Evolutionary conservation across 2,797 vertebrate genomes (phyloP).

Genomic region (Podargus strigoides): DNA sequence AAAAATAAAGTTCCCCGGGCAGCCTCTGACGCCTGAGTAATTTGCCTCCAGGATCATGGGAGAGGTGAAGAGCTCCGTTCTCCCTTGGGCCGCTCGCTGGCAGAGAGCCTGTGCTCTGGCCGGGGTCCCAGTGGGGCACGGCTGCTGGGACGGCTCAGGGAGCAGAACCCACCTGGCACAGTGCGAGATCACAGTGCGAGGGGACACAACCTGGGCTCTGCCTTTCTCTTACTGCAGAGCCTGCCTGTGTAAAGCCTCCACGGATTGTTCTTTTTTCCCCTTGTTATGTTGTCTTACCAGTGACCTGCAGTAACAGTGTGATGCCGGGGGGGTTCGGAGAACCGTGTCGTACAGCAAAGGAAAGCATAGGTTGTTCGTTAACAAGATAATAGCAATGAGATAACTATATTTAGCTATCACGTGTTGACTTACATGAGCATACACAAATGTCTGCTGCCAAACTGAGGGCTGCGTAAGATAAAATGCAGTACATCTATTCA

Average conservation of each 20-base stretch:
- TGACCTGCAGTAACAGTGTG: neutral
- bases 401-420: neutral
- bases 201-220: neutral
- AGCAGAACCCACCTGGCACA: accelerated
- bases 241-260: neutral
- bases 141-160: neutral
- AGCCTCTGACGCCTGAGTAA: neutral
- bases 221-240: neutral
- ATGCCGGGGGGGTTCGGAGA: accelerated
- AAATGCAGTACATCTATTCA: neutral
- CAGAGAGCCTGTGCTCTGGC: neutral
- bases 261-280: no score
- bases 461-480: accelerated
- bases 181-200: neutral
- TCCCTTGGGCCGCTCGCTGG: neutral
- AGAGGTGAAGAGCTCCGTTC: neutral
- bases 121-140: accelerated
- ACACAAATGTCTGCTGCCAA: neutral
- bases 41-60: neutral
- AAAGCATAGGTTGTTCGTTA: neutral
- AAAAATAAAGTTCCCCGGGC: constrained; percentile 47
- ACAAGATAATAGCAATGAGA: neutral
- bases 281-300: neutral
- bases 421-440: neutral
- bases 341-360: accelerated